phyloP scores from a whole-genome alignment of 2,797 vertebrate species.

The Holocentrus rufus region DNA sequence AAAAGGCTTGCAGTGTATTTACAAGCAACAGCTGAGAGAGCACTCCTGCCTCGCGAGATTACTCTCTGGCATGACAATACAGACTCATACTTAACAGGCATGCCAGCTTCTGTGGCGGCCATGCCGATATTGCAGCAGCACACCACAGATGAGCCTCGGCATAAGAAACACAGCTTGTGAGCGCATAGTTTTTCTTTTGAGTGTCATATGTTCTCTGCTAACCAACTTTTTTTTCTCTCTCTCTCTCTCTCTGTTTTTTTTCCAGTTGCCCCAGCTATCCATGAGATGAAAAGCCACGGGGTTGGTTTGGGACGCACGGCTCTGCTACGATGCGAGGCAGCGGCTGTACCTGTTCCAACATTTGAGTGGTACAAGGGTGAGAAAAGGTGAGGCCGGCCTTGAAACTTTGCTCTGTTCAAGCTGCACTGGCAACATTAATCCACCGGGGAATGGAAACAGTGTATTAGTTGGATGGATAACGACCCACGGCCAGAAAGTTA shows the following conservation, averaged over 20 bases:
- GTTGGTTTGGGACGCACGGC: conserved; percentile 90
- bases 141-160: no score
- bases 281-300: conserved; percentile 94
- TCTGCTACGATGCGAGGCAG: conserved; percentile 94
- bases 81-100: no score
- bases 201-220: conserved; percentile 1
- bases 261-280: conserved; percentile 94
- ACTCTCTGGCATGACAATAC: no score
- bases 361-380: conserved; percentile 99
- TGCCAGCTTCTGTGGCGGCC: no score
- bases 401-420: not conserved
- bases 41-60: no score
- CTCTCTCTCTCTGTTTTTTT: conserved; percentile 60
- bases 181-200: not conserved
- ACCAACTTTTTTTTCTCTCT: conserved; percentile 23
- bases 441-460: conserved; percentile 4
- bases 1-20: no score
- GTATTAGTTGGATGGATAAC: not conserved
- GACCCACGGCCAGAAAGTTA: no score
- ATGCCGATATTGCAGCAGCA: no score
- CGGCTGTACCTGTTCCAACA: conserved; percentile 90
- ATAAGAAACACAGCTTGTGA: no score
- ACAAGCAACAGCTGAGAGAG: no score
- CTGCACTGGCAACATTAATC: not conserved
- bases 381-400: conserved; percentile 88